Evolutionary conservation across 2,797 vertebrate species (phyloP).

Genomic region (Esox masquinongy): DNA sequence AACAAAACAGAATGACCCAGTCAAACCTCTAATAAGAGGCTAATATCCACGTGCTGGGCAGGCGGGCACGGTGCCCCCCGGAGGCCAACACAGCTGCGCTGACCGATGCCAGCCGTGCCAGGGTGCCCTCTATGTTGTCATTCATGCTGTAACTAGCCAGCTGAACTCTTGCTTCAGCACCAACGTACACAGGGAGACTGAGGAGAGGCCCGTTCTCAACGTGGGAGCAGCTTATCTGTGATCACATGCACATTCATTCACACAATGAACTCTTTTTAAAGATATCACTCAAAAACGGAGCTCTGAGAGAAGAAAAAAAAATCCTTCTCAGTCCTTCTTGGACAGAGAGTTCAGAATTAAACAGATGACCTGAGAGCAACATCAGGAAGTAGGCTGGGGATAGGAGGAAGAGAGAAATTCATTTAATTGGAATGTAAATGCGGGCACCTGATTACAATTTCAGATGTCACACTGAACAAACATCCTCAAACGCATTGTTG

Average conservation of each 20-base stretch:
- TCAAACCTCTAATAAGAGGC: slow-evolving; percentile 26
- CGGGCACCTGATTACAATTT: background rate
- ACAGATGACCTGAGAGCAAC: slow-evolving; percentile 6
- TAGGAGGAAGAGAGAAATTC: background rate
- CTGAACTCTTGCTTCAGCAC: slow-evolving; percentile 34
- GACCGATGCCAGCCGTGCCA: slow-evolving; percentile 35
- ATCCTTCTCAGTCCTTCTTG: background rate
- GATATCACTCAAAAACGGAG: slow-evolving; percentile 34
- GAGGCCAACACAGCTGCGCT: slow-evolving; percentile 19
- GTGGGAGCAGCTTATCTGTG: slow-evolving; percentile 47
- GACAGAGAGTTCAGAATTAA: background rate
- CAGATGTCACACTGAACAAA: background rate
- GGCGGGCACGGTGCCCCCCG: slow-evolving; percentile 18
- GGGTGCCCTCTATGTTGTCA: slow-evolving; percentile 27
- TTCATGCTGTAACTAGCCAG: slow-evolving; percentile 53
- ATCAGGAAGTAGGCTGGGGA: background rate
- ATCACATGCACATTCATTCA: slow-evolving; percentile 55
- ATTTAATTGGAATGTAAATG: background rate
- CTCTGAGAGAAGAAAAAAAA: slow-evolving; percentile 6
- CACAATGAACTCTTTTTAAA: slow-evolving; percentile 61
- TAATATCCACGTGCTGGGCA: slow-evolving; percentile 23
- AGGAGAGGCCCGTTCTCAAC: slow-evolving; percentile 31
- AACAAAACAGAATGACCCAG: background rate
- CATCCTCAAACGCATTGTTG: background rate
- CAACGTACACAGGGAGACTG: slow-evolving; percentile 24